A percentile compares a stretch with the other conserved stretches of the same genome.
Evolutionary conservation across 1,140 invertebrate species (phyloP).

Genomic region (Battus philenor): DNA sequence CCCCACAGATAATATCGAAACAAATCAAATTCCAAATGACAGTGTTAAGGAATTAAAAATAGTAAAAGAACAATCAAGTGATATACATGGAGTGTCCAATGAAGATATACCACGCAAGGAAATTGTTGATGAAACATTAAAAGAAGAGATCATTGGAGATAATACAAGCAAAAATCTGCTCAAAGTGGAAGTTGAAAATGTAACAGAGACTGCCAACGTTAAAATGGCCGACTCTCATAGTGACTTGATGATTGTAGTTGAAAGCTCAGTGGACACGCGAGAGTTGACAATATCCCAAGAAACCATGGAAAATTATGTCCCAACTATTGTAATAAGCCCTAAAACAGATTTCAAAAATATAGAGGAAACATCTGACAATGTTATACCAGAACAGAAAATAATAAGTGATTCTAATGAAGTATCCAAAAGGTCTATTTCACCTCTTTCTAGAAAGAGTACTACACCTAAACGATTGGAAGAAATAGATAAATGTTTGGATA

Average conservation of each 20-base stretch:
- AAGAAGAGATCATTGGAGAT: constrained; percentile 12
- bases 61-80: constrained; percentile 35
- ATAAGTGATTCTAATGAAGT: neutral
- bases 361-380: constrained; percentile 3
- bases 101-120: constrained; percentile 15
- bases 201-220: constrained; percentile 19
- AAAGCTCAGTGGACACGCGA: constrained; percentile 32
- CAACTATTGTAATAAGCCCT: constrained; percentile 41
- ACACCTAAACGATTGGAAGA: neutral
- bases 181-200: constrained; percentile 41
- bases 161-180: constrained; percentile 24
- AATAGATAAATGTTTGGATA: neutral
- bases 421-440: neutral
- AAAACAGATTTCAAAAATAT: too few species aligned
- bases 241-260: constrained; percentile 28
- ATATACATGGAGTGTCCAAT: constrained; percentile 19
- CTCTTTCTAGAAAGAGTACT: neutral
- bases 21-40: neutral
- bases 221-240: constrained; percentile 21
- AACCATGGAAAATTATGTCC: neutral
- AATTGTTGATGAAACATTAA: neutral
- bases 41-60: constrained; percentile 30
- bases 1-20: too few species aligned
- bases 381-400: constrained; percentile 9
- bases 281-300: constrained; percentile 9